Conservation (phyloP, 2,797 vertebrate genomes). For the Phrynocephalus forsythii region DNA sequence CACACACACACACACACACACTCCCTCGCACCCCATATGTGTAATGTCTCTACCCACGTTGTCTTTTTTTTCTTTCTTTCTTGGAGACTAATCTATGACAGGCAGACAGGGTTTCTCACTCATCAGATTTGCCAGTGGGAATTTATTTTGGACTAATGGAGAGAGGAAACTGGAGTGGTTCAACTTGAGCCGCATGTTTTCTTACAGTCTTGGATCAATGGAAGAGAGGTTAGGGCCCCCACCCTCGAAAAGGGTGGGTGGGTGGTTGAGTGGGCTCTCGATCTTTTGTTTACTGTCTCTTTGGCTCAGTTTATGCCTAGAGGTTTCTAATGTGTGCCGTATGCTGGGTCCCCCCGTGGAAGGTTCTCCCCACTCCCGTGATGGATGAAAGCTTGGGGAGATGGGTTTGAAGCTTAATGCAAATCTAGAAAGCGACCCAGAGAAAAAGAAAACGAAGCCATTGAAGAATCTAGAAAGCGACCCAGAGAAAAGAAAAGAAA, state of each 20-base stretch:
- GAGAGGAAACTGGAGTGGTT: slow-evolving; percentile 44
- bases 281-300: neutral
- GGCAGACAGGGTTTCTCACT: slow-evolving; percentile 57
- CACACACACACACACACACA: neutral
- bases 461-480: too few species aligned
- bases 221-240: neutral
- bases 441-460: too few species aligned
- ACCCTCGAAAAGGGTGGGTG: neutral
- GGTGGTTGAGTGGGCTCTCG: too few species aligned
- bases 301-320: neutral
- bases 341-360: neutral
- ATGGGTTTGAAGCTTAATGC: neutral
- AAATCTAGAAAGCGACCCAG: neutral
- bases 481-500: neutral
- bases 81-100: slow-evolving; percentile 13
- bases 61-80: neutral
- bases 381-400: neutral
- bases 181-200: slow-evolving; percentile 48
- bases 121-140: slow-evolving; percentile 51
- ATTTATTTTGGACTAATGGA: slow-evolving; percentile 56
- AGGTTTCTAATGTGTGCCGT: neutral
- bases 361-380: too few species aligned
- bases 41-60: neutral
- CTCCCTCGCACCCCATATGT: neutral
- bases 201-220: slow-evolving; percentile 17